phyloP scores from a whole-genome alignment of 2,797 vertebrate genomes.

The Gymnothorax reevesii region DNA sequence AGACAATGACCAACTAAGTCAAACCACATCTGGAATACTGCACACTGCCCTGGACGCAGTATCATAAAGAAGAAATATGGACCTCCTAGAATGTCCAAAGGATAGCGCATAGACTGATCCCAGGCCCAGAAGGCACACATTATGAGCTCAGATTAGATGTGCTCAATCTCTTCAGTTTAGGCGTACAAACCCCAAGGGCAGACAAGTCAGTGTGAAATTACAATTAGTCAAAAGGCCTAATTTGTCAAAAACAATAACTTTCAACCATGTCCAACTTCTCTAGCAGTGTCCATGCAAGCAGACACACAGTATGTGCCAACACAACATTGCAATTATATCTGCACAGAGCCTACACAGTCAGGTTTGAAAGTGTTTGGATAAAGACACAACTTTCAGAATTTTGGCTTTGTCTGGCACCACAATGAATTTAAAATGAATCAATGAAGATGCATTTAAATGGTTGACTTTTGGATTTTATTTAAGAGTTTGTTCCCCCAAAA shows the following conservation, averaged over 20 bases:
- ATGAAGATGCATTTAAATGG: no score
- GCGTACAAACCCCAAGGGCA: slow-evolving; percentile 39
- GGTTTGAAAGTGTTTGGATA: no score
- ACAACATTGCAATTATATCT: not conserved
- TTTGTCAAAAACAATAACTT: slow-evolving; percentile 11
- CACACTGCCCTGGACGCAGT: slow-evolving; percentile 47
- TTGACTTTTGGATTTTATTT: no score
- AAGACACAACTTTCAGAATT: no score
- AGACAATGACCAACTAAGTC: slow-evolving; percentile 36
- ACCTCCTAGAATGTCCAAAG: slow-evolving; percentile 59
- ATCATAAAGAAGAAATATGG: slow-evolving; percentile 67
- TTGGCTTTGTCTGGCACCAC: no score
- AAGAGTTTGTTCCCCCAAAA: no score
- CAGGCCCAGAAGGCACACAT: slow-evolving; percentile 41
- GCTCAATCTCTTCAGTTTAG: slow-evolving; percentile 46
- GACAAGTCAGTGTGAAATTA: slow-evolving; percentile 4
- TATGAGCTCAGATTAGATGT: slow-evolving; percentile 47
- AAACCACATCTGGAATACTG: slow-evolving; percentile 67
- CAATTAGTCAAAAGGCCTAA: slow-evolving; percentile 18
- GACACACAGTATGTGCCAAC: not conserved
- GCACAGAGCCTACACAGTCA: not conserved
- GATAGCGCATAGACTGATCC: slow-evolving; percentile 55
- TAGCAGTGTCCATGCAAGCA: not conserved
- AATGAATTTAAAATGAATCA: no score
- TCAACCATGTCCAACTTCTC: not conserved